Evolutionary conservation across 2,888 invertebrate species (phyloP), one percentile per base, ranked within the genome.

Genomic region (Clepsis dumicolana): DNA sequence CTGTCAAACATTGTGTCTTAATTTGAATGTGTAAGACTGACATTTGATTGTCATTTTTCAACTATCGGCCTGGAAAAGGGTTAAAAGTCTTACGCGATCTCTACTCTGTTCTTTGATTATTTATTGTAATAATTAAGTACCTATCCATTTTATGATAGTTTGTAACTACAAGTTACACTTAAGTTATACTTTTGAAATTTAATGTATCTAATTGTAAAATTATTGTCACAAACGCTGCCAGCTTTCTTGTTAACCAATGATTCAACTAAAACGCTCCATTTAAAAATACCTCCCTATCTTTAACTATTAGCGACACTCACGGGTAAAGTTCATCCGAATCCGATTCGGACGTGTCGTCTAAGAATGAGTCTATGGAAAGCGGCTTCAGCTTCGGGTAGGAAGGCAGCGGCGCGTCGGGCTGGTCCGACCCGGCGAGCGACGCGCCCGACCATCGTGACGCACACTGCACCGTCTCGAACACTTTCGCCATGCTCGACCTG

Each of bases 381-480:
- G 94, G 94, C 59, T 95, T 95, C 93, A 95, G 95, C 54, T 96
- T 94, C 0, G 95, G 95, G 18, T 94, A 79, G 56, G 93, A 87
- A 71, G 92, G 64, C 88, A 21, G 82, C 82, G 75, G 90, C 59
- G 73, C 93, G 85, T 91, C 94, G 81, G 84, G 82, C 73, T 75
- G 89, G 74, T 91, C 92, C 12, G 92, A 91, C 50, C 91, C 90
- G 60, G 89, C 77, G 41, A 91, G 73, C 21, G 92, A 93, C 24
- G 84, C 85, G 29, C 84, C 89, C 32, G 92, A 92, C 92, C 92
- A 93, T 0, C 95, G 96, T 32, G 96, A 96, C 66, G 97, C 97
- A 82, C 96, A 97, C 73, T 97, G 95, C 74, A 98, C 98, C 1
- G 98, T 98, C 81, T 98, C 98, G 88, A 98, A 98, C 69, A 98